phyloP scores from a whole-genome alignment of 2,888 invertebrate genomes.

The Harpagoxenus sublaevis region DNA sequence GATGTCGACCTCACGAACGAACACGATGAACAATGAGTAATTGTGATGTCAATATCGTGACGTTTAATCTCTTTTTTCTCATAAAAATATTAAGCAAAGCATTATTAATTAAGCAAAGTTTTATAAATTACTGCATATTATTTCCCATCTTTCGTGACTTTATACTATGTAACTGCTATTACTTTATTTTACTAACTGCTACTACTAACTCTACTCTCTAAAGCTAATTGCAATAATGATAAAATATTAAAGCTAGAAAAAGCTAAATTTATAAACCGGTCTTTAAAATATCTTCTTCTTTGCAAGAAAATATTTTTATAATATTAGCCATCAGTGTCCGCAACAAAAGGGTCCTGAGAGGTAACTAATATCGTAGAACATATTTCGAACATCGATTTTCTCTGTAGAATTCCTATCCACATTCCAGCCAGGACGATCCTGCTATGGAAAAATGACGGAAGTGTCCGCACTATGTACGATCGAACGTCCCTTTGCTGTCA shows the following conservation, averaged over 20 bases:
- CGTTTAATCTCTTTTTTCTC: neutral
- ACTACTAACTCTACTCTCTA: neutral
- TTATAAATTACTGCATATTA: neutral
- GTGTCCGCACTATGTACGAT: slow-evolving; percentile 52
- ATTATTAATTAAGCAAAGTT: neutral
- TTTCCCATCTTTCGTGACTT: neutral
- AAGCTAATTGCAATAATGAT: neutral
- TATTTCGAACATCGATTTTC: slow-evolving; percentile 71
- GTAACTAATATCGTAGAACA: slow-evolving; percentile 73
- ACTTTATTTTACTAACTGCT: neutral
- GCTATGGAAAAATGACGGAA: slow-evolving; percentile 69
- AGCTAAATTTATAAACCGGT: neutral
- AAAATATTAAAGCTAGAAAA: neutral
- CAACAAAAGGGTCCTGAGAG: slow-evolving; percentile 36
- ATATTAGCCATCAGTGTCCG: slow-evolving; percentile 16
- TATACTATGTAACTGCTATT: neutral
- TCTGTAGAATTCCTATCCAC: slow-evolving; percentile 67
- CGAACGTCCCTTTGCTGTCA: slow-evolving; percentile 55
- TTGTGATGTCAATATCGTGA: neutral
- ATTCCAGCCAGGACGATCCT: slow-evolving; percentile 60
- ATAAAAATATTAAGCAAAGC: neutral
- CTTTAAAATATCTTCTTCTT: neutral
- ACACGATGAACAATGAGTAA: neutral
- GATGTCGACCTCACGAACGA: neutral
- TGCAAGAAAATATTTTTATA: slow-evolving; percentile 14